Conservation (phyloP, 2,888 invertebrate species). For the Metacarcinus magister region DNA sequence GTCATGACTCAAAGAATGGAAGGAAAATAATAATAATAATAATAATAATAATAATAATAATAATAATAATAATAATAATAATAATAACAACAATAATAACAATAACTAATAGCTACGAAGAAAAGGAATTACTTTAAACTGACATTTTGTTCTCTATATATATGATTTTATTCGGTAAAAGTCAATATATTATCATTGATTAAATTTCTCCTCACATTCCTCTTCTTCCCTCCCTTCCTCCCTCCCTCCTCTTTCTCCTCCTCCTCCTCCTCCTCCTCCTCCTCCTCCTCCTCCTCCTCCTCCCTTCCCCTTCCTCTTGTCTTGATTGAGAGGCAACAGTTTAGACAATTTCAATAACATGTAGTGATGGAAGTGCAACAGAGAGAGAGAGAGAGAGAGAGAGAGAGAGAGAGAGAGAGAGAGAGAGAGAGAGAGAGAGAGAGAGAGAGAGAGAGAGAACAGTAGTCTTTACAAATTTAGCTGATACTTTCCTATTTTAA, state of each 20-base stretch:
- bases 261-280: not conserved
- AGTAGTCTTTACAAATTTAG: not conserved
- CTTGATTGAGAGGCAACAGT: not conserved
- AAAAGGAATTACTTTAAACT: too few species aligned
- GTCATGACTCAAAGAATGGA: not conserved
- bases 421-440: conserved; percentile 36
- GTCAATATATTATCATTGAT: not conserved
- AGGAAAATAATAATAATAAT: conserved; percentile 49
- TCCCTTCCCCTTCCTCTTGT: not conserved
- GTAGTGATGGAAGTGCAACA: not conserved
- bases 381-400: conserved; percentile 55
- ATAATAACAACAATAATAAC: not conserved
- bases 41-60: not conserved
- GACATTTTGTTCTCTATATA: too few species aligned
- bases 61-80: conserved; percentile 31
- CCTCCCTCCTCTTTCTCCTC: not conserved
- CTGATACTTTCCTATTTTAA: not conserved
- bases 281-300: not conserved
- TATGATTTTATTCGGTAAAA: too few species aligned
- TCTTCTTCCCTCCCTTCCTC: not conserved
- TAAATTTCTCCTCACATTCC: not conserved
- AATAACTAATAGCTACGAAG: too few species aligned
- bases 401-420: conserved; percentile 42
- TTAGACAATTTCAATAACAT: not conserved
- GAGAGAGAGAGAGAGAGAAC: not conserved